phyloP scores from a whole-genome alignment of 1,140 invertebrate species.

The Pissodes strobi region DNA sequence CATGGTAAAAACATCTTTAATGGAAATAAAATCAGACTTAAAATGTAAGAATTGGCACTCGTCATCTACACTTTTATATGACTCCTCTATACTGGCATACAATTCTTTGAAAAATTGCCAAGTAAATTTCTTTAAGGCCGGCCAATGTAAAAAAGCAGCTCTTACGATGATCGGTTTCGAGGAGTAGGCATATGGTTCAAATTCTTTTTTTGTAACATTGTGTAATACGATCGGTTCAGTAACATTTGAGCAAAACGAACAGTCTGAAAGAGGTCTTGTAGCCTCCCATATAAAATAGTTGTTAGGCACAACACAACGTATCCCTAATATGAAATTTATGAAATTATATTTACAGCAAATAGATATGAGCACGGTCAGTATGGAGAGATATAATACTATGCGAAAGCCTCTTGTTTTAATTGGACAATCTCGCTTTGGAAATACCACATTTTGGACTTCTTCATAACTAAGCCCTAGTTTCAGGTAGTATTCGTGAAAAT shows the following conservation, averaged over 20 bases:
- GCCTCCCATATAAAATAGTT: constrained; percentile 86
- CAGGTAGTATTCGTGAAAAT: not conserved
- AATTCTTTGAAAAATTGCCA: constrained; percentile 77
- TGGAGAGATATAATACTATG: no score
- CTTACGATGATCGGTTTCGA: constrained; percentile 82
- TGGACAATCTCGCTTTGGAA: no score
- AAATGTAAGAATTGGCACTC: constrained; percentile 92
- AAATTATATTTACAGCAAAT: constrained; percentile 1
- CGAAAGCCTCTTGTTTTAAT: no score
- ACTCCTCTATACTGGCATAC: constrained; percentile 68
- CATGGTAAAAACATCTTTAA: constrained; percentile 82
- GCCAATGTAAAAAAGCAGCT: constrained; percentile 76
- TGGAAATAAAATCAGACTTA: constrained; percentile 77
- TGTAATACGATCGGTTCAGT: constrained; percentile 62
- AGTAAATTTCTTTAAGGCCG: constrained; percentile 71
- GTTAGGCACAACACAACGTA: constrained; percentile 76
- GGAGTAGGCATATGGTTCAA: constrained; percentile 74
- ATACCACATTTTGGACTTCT: no score
- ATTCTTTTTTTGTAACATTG: constrained; percentile 70
- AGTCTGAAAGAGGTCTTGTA: constrained; percentile 79
- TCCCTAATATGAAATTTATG: constrained; percentile 49
- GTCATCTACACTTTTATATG: constrained; percentile 70
- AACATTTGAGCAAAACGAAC: constrained; percentile 68
- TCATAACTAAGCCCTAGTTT: not conserved
- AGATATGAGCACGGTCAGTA: no score